Percentiles rank a stretch among this genome's conserved stretches.
phyloP scores from a whole-genome alignment of 1,140 invertebrate genomes.

The Saccostrea echinata region DNA sequence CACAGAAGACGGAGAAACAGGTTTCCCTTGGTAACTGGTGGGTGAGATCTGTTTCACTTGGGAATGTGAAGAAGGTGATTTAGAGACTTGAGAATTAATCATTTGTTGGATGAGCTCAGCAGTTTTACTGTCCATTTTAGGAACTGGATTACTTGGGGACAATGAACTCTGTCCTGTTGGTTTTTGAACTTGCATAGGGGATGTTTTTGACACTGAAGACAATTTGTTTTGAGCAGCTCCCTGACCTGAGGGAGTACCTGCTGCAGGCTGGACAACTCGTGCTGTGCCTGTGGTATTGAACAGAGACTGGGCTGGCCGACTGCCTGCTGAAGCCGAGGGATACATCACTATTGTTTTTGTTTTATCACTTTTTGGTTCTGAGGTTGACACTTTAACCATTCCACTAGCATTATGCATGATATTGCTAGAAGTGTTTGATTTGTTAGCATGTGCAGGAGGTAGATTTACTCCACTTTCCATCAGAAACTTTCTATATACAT shows the following conservation, averaged over 20 bases:
- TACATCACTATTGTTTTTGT: neutral
- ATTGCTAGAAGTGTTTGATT: neutral
- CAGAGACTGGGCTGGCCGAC: neutral
- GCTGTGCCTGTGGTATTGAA: conserved; percentile 12
- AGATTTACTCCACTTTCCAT: conserved; percentile 41
- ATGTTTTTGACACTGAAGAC: neutral
- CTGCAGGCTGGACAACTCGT: neutral
- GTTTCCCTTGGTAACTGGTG: conserved; percentile 13
- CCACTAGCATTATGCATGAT: conserved; percentile 1
- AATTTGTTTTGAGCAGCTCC: neutral
- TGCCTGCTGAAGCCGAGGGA: neutral
- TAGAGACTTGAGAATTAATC: conserved; percentile 41
- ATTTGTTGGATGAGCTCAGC: conserved; percentile 54
- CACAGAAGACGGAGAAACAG: conserved; percentile 12
- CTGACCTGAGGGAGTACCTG: conserved; percentile 29
- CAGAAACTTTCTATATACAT: conserved; percentile 49
- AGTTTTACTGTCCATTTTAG: conserved; percentile 41
- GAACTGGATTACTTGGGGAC: conserved; percentile 37
- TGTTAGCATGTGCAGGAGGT: conserved; percentile 3
- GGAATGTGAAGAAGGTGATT: neutral
- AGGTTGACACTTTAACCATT: neutral
- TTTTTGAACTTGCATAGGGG: conserved; percentile 22
- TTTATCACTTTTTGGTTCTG: conserved; percentile 36
- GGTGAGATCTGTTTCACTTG: conserved; percentile 32
- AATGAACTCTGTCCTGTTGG: conserved; percentile 6